phyloP scores from a whole-genome alignment of 2,888 invertebrate species.

The Nineta flava region DNA sequence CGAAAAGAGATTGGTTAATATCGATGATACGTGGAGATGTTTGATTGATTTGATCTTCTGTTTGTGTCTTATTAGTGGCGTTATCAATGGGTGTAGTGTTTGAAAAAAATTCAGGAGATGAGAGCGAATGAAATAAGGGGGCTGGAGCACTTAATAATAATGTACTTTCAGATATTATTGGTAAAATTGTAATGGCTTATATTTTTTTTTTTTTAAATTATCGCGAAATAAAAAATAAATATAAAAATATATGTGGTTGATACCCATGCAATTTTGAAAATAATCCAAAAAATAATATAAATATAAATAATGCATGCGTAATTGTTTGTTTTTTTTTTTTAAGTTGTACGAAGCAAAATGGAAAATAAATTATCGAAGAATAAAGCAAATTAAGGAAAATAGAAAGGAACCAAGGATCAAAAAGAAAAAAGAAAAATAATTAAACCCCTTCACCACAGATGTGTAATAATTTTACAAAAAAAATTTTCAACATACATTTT shows the following conservation, averaged over 20 bases:
- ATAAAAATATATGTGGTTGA: no score
- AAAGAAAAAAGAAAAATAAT: constrained; percentile 9
- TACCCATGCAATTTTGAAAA: no score
- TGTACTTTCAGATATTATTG: constrained; percentile 1
- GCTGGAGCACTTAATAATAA: not conserved
- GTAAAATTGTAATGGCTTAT: not conserved
- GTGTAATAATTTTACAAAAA: not conserved
- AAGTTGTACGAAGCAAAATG: no score
- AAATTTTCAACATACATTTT: no score
- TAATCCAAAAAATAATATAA: no score
- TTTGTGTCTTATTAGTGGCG: not conserved
- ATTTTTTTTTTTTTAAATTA: no score
- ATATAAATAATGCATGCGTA: no score
- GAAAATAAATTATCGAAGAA: constrained; percentile 12
- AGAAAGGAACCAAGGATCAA: constrained; percentile 17
- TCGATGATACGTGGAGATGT: not conserved
- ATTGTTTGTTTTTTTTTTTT: no score
- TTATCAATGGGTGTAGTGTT: not conserved
- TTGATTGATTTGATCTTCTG: not conserved
- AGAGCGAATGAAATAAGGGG: constrained; percentile 3
- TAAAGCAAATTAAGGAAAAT: constrained; percentile 8
- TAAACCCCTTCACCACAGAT: constrained; percentile 5
- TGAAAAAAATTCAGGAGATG: constrained; percentile 5
- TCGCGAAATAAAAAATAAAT: no score
- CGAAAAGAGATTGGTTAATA: not conserved